Percentiles rank a stretch among this genome's conserved stretches.
phyloP scores from a whole-genome alignment of 2,113 vertebrate genomes.

The Calcarius ornatus region DNA sequence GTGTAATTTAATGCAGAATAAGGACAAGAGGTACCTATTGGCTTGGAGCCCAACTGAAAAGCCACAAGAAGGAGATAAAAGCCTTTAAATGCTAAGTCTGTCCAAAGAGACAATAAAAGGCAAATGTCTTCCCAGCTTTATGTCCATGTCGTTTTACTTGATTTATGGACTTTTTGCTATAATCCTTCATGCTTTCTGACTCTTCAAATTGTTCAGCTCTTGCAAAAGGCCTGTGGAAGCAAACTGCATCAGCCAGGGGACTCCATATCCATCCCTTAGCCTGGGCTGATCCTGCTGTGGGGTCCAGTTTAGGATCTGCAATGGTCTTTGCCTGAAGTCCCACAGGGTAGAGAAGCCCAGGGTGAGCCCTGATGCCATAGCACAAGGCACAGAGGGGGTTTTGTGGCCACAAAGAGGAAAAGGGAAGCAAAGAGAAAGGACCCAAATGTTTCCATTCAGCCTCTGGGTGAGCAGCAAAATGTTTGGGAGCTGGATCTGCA shows the following conservation, averaged over 20 bases:
- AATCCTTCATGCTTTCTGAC: slow-evolving; percentile 36
- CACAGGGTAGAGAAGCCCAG: neutral
- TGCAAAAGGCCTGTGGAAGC: neutral
- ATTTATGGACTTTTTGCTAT: slow-evolving; percentile 5
- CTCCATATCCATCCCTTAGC: neutral
- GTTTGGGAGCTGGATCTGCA: slow-evolving; percentile 17
- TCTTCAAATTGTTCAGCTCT: neutral
- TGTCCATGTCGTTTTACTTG: neutral
- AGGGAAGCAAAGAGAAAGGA: neutral
- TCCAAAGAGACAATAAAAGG: slow-evolving; percentile 51
- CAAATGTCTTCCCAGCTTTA: slow-evolving; percentile 44
- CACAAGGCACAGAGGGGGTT: neutral
- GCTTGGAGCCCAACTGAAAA: slow-evolving; percentile 22
- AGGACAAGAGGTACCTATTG: slow-evolving; percentile 12
- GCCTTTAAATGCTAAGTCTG: slow-evolving; percentile 38
- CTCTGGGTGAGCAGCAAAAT: neutral
- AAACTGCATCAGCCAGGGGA: neutral
- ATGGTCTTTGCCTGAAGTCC: neutral
- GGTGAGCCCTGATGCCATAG: neutral
- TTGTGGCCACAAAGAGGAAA: neutral
- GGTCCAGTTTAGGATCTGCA: neutral
- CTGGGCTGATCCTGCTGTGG: neutral
- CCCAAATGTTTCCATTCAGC: slow-evolving; percentile 11
- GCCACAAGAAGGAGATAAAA: slow-evolving; percentile 46
- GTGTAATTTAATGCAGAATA: neutral